Conservation (phyloP, 2,888 invertebrate genomes). For the Drosophila peninsularis region DNA sequence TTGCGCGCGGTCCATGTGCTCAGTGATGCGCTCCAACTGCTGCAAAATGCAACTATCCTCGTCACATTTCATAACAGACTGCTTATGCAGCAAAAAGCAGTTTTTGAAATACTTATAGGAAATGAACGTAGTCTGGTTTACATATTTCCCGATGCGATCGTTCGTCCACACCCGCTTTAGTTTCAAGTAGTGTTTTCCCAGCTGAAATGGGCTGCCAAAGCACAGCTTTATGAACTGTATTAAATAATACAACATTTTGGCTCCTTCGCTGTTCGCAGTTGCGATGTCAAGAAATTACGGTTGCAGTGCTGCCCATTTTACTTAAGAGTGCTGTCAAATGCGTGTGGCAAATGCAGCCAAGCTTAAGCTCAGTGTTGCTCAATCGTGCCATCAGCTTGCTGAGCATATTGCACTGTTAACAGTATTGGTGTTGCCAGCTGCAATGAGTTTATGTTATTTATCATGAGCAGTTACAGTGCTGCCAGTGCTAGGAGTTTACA, state of each 20-base stretch:
- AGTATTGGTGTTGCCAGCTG: conserved; percentile 1
- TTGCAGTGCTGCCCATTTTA: neutral
- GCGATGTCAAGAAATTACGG: neutral
- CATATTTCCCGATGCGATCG: conserved; percentile 1
- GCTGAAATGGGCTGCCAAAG: neutral
- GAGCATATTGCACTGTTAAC: no score
- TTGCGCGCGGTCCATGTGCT: neutral
- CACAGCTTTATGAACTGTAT: conserved; percentile 11
- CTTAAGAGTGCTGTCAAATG: no score
- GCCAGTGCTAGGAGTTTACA: neutral
- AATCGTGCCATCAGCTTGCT: no score
- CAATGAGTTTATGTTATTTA: neutral
- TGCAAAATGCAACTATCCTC: neutral
- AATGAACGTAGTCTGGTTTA: conserved; percentile 1
- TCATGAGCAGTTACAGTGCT: neutral
- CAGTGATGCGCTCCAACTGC: neutral
- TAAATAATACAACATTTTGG: conserved; percentile 2
- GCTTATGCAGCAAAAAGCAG: neutral
- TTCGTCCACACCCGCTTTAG: neutral
- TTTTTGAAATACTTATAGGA: neutral
- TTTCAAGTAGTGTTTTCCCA: neutral
- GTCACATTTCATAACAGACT: neutral
- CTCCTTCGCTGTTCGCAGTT: neutral
- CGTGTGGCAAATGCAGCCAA: neutral
- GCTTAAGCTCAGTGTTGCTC: no score